Evolutionary conservation across 2,888 invertebrate genomes (phyloP).

Genomic region (Schizotus pectinicornis): DNA sequence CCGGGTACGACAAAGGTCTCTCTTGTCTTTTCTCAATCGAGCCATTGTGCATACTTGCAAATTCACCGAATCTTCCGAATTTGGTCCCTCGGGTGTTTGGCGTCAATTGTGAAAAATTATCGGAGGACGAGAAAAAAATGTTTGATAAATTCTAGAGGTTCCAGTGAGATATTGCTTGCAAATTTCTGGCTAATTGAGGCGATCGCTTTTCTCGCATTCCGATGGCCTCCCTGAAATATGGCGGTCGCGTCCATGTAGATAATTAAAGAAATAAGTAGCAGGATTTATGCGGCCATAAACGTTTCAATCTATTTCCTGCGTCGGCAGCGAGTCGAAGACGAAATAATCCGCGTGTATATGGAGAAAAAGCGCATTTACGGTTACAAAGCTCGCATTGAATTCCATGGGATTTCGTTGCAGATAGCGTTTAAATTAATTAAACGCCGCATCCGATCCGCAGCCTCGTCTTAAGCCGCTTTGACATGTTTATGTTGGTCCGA

Average conservation of each 20-base stretch:
- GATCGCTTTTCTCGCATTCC: background rate
- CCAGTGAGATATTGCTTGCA: too few relatives aligned
- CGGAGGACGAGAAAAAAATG: too few relatives aligned
- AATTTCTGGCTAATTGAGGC: too few relatives aligned
- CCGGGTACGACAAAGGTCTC: too few relatives aligned
- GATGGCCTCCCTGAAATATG: slow-evolving; percentile 22
- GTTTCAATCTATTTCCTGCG: slow-evolving; percentile 28
- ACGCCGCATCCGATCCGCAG: slow-evolving; percentile 37
- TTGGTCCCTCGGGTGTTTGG: too few relatives aligned
- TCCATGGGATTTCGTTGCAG: slow-evolving; percentile 41
- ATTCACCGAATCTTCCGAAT: too few relatives aligned
- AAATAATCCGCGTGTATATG: slow-evolving; percentile 31
- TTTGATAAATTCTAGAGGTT: too few relatives aligned
- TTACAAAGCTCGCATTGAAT: slow-evolving; percentile 44
- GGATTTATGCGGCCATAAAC: slow-evolving; percentile 29
- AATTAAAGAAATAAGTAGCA: slow-evolving; percentile 29
- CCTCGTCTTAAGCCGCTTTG: slow-evolving; percentile 2
- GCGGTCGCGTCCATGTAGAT: slow-evolving; percentile 26
- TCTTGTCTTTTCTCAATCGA: too few relatives aligned
- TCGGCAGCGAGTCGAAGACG: slow-evolving; percentile 18
- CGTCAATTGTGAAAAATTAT: too few relatives aligned
- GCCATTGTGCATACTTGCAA: too few relatives aligned
- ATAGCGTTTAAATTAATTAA: slow-evolving; percentile 51
- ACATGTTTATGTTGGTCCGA: slow-evolving; percentile 3
- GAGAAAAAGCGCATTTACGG: slow-evolving; percentile 37